These are phyloP conservation scores for Stenodera caucasica DNA, from an alignment of 2,888 invertebrate genomes.

Conservation along the genomic window DNA sequence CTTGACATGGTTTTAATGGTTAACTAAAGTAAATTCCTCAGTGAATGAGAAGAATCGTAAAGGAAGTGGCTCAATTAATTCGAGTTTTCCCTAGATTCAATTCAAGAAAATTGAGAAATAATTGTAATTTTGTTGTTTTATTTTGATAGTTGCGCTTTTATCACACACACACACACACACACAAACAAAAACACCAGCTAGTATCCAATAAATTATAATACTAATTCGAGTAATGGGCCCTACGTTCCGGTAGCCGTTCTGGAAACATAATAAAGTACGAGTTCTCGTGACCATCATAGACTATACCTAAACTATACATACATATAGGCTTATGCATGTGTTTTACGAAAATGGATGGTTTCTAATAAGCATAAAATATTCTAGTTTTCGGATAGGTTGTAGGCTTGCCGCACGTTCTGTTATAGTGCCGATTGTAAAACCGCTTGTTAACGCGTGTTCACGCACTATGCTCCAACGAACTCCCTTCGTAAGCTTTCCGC, in stretches of 20 bases:
- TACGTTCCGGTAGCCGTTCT: constrained; percentile 19
- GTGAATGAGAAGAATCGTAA: neutral
- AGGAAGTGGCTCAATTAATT: neutral
- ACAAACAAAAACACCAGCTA: neutral
- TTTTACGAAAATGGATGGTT: constrained; percentile 26
- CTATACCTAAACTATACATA: constrained; percentile 21
- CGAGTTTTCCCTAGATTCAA: neutral
- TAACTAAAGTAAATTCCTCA: neutral
- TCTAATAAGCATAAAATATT: constrained; percentile 36
- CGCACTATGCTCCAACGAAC: constrained; percentile 42
- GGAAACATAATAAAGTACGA: constrained; percentile 25
- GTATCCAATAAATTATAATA: constrained; percentile 21
- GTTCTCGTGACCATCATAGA: constrained; percentile 24
- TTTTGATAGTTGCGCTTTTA: neutral
- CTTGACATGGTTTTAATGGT: neutral
- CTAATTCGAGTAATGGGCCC: constrained; percentile 27
- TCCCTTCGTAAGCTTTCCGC: constrained; percentile 39
- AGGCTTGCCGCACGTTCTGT: constrained; percentile 30
- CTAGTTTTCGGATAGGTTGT: constrained; percentile 31
- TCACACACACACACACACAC: neutral
- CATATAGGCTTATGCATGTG: neutral
- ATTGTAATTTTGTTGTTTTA: neutral
- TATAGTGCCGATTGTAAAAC: constrained; percentile 38
- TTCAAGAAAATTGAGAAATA: neutral
- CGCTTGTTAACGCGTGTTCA: constrained; percentile 46